Evolutionary conservation across 2,113 vertebrate species (phyloP), one percentile per base, ranked within the genome.

Genomic region (Anhinga rufa): DNA sequence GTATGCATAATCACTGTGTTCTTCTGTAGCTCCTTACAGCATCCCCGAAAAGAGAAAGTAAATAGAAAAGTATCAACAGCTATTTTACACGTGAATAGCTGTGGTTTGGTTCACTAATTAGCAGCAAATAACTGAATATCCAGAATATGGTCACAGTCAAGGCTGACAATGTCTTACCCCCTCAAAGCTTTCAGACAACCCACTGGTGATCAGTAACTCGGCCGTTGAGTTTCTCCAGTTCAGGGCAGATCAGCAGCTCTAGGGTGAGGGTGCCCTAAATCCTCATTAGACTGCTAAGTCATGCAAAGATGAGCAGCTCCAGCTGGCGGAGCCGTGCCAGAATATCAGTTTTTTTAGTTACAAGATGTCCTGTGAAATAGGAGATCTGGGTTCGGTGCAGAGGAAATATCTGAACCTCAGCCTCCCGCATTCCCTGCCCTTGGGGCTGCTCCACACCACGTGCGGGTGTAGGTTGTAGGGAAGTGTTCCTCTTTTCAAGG

Each of bases 381-480:
- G 13, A 38, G 9, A 48, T 22, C 34, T 20, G 29, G 29, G 22
- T 20, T 65, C 49, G 22, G 40, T 2, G 12, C 71, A 24, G 5
- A 34, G 48, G 40, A 34, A 34, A 15, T 4, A 32, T 15, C 13
- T 29, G 36, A 58, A n/a, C 19, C n/a, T 49, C 10, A 1, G 2
- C 8, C 18, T n/a, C 8, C 17, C 49, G 21, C 17, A 1, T 22
- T 34, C 40, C 60, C 17, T 11, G 28, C 32, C 14, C 60, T 22
- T 32, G 9, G 70, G 4, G 36, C 52, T 76, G 61, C 61, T 68
- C 20, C 14, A 20, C 34, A 18, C 15, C 28, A 8, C 3, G 0
- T 2, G 17, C 1, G 0, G 13, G 21, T 22, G 7, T 1, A 48
- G 12, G 28, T 7, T 12, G 3, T 29, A 34, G 18, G 34, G 34